Evolutionary conservation across 2,797 vertebrate genomes (phyloP), one percentile per base, ranked within the genome.

Genomic region (Florisuga fusca): DNA sequence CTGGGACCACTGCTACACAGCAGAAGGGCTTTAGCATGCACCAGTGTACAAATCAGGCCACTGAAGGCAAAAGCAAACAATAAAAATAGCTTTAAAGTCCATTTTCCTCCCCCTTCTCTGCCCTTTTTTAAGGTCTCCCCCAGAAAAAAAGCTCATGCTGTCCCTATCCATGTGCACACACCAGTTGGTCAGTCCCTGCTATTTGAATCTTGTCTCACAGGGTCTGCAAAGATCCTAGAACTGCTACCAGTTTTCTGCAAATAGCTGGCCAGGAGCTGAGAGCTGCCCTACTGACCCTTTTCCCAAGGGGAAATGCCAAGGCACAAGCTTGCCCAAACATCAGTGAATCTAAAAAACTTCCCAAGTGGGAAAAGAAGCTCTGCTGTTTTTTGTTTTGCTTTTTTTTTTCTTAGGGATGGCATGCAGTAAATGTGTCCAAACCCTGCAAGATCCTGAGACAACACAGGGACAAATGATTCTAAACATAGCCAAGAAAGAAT

Each of bases 61-160:
- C 20, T 11, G 29, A 86, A 75, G 21, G 59, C 46, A 67, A 85
- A 23, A 80, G 31, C 4, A 90, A 41, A 13, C 7, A 15, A 21
- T 64, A 13, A 18, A 36, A 36, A 59, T 36, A 62, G 8, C 5
- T 67, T 87, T 68, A 7, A 2, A 72, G 51, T 7, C n/a, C 18
- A 1, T 67, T 66, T 62, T 58, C n/a, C 1, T 31, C 25, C 10
- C 5, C 0, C 2, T 6, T 3, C 3, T 7, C 27, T 11, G 8
- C 26, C 6, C 7, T 1, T 53, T 75, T 81, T 57, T 45, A 77
- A 63, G 62, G 3, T 41, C 19, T 69, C 22, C 41, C 29, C 14
- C 33, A 57, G 66, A 86, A 59, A 16, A 1, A 7, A 68, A 81
- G 71, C 25, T 78, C 27, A 4, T 2, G 67, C 23, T 71, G 50